Percentiles rank a stretch among this genome's conserved stretches.
phyloP scores from a whole-genome alignment of 2,888 invertebrate species.

The Orchestes rusci region DNA sequence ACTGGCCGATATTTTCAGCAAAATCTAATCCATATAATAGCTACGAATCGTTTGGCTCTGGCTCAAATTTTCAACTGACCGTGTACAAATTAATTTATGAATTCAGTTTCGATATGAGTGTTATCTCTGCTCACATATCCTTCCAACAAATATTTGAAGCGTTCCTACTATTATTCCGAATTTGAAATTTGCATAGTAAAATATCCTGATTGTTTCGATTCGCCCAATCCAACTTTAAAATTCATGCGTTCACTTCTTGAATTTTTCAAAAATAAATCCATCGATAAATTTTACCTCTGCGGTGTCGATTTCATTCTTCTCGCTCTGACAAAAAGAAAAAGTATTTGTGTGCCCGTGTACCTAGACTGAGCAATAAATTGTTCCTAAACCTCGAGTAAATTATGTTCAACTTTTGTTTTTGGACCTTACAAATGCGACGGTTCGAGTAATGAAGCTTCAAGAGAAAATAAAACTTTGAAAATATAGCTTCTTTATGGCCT shows the following conservation, averaged over 20 bases:
- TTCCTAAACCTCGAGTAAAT: constrained; percentile 20
- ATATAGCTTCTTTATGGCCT: constrained; percentile 23
- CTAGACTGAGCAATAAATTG: constrained; percentile 22
- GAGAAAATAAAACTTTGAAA: constrained; percentile 24
- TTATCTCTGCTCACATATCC: too few species aligned
- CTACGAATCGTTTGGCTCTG: too few species aligned
- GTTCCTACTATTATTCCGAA: too few species aligned
- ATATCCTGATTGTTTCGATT: too few species aligned
- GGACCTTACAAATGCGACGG: constrained; percentile 17
- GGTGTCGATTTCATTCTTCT: constrained; percentile 18
- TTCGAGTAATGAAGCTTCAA: constrained; percentile 22
- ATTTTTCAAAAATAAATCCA: constrained; percentile 20
- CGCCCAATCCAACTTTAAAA: too few species aligned
- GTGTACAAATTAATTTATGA: too few species aligned
- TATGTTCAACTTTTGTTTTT: constrained; percentile 25
- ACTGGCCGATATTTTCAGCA: too few species aligned
- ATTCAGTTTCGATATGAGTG: too few species aligned
- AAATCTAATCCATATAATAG: too few species aligned
- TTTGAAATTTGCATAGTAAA: too few species aligned
- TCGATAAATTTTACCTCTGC: constrained; percentile 15
- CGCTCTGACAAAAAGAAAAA: constrained; percentile 16
- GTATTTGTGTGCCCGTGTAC: constrained; percentile 17
- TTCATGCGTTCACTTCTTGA: constrained; percentile 10
- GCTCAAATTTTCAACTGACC: too few species aligned
- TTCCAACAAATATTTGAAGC: too few species aligned